Evolutionary conservation across 2,113 vertebrate species (phyloP).

Genomic region (Platichthys flesus): DNA sequence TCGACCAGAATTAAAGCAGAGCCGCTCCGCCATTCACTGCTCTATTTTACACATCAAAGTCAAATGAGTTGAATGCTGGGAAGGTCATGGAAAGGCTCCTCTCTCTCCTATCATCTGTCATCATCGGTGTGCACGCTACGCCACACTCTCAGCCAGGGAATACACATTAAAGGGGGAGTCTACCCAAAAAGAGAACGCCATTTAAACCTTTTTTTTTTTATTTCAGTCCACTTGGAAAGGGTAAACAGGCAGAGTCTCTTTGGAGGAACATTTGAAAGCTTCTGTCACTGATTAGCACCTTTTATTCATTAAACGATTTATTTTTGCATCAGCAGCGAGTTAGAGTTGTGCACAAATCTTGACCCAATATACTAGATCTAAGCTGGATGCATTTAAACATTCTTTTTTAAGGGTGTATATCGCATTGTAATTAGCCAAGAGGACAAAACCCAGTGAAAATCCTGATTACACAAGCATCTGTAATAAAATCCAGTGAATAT

Average conservation of each 20-base stretch:
- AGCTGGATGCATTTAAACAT: neutral
- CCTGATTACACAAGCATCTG: slow-evolving; percentile 8
- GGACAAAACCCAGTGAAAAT: slow-evolving; percentile 9
- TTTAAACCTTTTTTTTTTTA: neutral
- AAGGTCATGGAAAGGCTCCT: slow-evolving; percentile 63
- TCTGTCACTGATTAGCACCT: neutral
- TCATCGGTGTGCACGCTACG: slow-evolving; percentile 42
- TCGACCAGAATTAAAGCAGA: slow-evolving; percentile 58
- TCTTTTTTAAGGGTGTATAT: slow-evolving; percentile 11
- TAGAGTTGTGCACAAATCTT: neutral
- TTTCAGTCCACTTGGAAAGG: neutral
- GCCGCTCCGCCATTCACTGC: slow-evolving; percentile 51
- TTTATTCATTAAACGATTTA: slow-evolving; percentile 9
- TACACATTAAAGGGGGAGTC: slow-evolving; percentile 34
- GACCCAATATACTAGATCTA: neutral
- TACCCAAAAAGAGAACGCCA: neutral
- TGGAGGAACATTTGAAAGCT: neutral
- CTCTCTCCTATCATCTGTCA: slow-evolving; percentile 43
- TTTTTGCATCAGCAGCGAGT: slow-evolving; percentile 1
- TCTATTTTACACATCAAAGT: slow-evolving; percentile 75
- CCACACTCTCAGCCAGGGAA: slow-evolving; percentile 26
- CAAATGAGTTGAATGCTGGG: slow-evolving; percentile 55
- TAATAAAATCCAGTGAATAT: slow-evolving; percentile 29
- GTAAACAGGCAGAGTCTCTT: slow-evolving; percentile 12
- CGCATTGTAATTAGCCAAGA: slow-evolving; percentile 8